Percentiles rank a stretch among this genome's conserved stretches.
Conservation (phyloP, 2,113 vertebrate species). For the Collichthys lucidus region DNA sequence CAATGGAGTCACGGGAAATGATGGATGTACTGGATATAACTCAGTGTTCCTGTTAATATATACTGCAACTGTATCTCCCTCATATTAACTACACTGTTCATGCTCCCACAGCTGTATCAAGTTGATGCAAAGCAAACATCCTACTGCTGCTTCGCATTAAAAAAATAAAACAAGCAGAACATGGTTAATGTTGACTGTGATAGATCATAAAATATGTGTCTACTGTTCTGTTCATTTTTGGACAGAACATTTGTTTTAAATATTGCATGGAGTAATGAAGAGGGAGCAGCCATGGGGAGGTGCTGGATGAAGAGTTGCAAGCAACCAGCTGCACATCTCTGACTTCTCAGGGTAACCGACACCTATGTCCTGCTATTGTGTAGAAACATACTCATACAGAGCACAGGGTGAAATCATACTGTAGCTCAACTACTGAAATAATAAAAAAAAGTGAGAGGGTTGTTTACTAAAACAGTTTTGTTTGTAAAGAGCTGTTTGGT, state of each 20-base stretch:
- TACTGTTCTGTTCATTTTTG: neutral
- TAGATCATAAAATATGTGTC: neutral
- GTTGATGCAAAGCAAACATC: neutral
- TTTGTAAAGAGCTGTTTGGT: slow-evolving; percentile 2
- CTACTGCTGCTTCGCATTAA: neutral
- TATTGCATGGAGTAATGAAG: neutral
- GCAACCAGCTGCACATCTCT: slow-evolving; percentile 12
- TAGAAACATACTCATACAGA: neutral
- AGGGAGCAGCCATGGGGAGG: neutral
- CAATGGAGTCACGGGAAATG: neutral
- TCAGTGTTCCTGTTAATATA: neutral
- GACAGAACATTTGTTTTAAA: neutral
- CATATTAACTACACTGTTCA: neutral
- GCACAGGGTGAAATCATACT: slow-evolving; percentile 8
- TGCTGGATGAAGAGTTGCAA: slow-evolving; percentile 14
- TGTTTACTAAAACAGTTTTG: neutral
- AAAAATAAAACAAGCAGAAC: neutral
- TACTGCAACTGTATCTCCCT: neutral
- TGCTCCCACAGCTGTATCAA: neutral
- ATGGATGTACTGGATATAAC: neutral
- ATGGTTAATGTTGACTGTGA: neutral
- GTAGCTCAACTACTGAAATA: neutral
- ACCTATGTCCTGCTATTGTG: slow-evolving; percentile 11
- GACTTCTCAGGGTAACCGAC: slow-evolving; percentile 5
- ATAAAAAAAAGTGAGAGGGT: neutral